A percentile compares a stretch with the other conserved stretches of the same genome.
Conservation (phyloP, 2,113 vertebrate species). For the Illadopsis cleaveri region DNA sequence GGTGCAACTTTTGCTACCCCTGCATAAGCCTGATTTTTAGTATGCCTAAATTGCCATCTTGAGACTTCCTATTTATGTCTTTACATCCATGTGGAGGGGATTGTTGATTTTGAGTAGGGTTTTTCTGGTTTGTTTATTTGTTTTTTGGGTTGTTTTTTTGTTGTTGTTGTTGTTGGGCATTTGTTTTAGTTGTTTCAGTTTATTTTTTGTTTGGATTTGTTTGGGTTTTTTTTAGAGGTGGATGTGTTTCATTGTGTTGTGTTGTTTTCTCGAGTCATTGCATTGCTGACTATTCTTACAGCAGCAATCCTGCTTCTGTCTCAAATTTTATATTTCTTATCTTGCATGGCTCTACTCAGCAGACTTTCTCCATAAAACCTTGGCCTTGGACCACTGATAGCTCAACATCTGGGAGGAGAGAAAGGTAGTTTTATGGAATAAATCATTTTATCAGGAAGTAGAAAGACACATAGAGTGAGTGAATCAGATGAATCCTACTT, state of each 20-base stretch:
- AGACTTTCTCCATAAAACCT: not conserved
- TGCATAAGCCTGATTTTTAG: not conserved
- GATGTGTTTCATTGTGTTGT: accelerated
- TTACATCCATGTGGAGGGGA: accelerated
- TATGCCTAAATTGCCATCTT: not conserved
- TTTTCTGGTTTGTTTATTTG: too few species aligned
- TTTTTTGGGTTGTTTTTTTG: too few species aligned
- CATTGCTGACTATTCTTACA: not conserved
- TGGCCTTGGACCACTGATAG: not conserved
- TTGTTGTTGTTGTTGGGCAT: not conserved
- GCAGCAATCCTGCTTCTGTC: not conserved
- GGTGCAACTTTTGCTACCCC: not conserved
- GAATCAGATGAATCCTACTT: not conserved
- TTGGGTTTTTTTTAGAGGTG: accelerated
- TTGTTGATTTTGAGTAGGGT: not conserved
- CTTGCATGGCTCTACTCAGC: not conserved
- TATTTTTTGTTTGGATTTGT: not conserved
- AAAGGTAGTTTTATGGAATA: not conserved
- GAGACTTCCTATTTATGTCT: not conserved
- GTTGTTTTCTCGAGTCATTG: not conserved
- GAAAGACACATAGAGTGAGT: not conserved
- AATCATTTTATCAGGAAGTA: not conserved
- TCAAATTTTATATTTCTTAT: not conserved
- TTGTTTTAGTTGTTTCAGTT: not conserved
- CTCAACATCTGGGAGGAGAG: not conserved